Evolutionary conservation across 2,113 vertebrate genomes (phyloP).

Genomic region (Neoarius graeffei): DNA sequence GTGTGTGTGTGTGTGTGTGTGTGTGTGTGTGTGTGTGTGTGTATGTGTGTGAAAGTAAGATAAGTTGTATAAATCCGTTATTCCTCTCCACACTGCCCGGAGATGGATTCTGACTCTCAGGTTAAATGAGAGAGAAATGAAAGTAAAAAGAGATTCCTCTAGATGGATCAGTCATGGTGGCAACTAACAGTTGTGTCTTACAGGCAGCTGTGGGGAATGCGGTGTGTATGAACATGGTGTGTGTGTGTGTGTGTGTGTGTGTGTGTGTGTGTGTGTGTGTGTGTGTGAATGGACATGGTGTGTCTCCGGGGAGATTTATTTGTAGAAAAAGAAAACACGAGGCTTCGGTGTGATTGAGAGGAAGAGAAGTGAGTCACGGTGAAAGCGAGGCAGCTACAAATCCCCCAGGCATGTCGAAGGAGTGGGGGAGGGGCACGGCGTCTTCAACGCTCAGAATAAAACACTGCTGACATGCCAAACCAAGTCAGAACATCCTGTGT

Average conservation of each 20-base stretch:
- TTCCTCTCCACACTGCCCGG: neutral
- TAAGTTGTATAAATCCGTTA: too few relatives aligned
- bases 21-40: too few relatives aligned
- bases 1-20: neutral
- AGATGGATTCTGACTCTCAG: neutral
- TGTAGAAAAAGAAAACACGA: neutral
- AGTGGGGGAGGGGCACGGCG: neutral
- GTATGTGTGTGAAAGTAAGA: too few relatives aligned
- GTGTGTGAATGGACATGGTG: neutral
- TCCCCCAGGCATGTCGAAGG: neutral
- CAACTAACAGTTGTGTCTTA: neutral
- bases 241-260: too few relatives aligned
- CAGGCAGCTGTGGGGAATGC: neutral
- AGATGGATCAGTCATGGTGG: neutral
- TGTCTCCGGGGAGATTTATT: neutral
- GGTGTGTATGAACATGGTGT: too few relatives aligned
- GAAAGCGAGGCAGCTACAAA: constrained; percentile 32
- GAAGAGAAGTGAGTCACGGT: constrained; percentile 8
- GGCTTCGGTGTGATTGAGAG: neutral
- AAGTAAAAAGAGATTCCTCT: neutral
- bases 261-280: too few relatives aligned
- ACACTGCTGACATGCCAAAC: constrained; percentile 17
- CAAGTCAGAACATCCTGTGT: neutral
- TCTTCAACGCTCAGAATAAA: neutral
- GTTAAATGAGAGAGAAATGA: neutral